Evolutionary conservation across 2,113 vertebrate genomes (phyloP).

Genomic region (Sula dactylatra): DNA sequence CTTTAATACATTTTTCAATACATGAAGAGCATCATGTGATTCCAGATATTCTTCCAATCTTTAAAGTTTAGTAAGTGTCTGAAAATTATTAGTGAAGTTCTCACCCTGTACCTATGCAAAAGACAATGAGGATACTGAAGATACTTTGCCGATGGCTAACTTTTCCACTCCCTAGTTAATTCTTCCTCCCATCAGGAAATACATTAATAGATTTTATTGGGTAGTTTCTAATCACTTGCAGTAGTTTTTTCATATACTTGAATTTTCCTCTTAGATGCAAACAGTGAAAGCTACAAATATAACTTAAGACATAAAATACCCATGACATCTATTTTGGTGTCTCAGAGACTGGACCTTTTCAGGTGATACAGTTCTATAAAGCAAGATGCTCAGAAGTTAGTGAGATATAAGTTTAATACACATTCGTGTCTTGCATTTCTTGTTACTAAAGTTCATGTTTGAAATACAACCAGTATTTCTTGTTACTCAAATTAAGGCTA

Average conservation of each 20-base stretch:
- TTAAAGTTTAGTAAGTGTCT: background rate
- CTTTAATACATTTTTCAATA: background rate
- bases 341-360: background rate
- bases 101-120: background rate
- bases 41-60: background rate
- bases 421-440: background rate
- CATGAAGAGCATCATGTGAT: background rate
- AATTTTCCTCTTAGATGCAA: background rate
- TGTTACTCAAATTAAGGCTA: background rate
- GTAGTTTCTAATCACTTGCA: background rate
- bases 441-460: background rate
- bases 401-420: background rate
- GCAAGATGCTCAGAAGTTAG: background rate
- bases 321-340: background rate
- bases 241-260: background rate
- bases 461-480: background rate
- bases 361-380: background rate
- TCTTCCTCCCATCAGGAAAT: background rate
- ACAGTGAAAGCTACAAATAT: background rate
- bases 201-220: background rate
- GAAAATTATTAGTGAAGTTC: background rate
- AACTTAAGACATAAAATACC: background rate
- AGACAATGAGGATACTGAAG: background rate
- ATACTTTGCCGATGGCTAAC: background rate
- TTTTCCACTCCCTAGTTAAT: background rate